Base-by-base conservation (phyloP, 2,888 invertebrate species). In the Drosophila antonietae region DNA sequence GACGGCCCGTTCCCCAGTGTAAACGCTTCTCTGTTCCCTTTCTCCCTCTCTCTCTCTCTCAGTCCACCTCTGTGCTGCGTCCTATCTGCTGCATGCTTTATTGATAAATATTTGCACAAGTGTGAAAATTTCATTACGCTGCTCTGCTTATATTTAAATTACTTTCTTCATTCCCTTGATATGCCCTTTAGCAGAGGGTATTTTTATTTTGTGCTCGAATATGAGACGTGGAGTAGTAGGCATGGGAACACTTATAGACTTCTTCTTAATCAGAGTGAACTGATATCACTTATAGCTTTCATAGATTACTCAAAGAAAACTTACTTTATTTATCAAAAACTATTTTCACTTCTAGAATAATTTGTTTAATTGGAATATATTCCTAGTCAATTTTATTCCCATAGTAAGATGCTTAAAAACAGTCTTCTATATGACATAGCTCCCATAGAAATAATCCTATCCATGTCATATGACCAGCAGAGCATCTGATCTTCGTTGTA, bases 101-200 rank as follows among this genome's bases (percentile, higher is more conserved):
- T 89, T 88, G 88, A 82, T 84, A 90, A 88, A 91, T 90, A 89
- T 90, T 90, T 91, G 88, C 90, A 81, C 89, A 89, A 88, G 91
- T 90, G 89, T 85, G 89, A 90, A 90, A 87, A 90, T 89, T 89
- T 89, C 90, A 90, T 90, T 90, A 90, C 90, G 83, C 81, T 79
- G 70, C 82, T 81, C 77, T 89, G 86, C 89, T 89, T 90, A 90
- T 90, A 90, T 90, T 90, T 90, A 90, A 90, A 90, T 90, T 90
- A 90, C 79, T 80, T 81, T 68, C 74, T 73, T 80, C 75, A 71
- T 73, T 72, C 73, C 53, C 59, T 68, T 60, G 67, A 52, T 28
- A 33, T 67, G 28, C 55, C 12, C 55, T 41, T n/a, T n/a, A 12
- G 10, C 41, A 6, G 28, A 12, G 41, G 8, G 41, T 28, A 18